These are phyloP conservation scores for Thalassarche chlororhynchos DNA, from an alignment of 2,113 vertebrate genomes.

Conservation along the genomic window DNA sequence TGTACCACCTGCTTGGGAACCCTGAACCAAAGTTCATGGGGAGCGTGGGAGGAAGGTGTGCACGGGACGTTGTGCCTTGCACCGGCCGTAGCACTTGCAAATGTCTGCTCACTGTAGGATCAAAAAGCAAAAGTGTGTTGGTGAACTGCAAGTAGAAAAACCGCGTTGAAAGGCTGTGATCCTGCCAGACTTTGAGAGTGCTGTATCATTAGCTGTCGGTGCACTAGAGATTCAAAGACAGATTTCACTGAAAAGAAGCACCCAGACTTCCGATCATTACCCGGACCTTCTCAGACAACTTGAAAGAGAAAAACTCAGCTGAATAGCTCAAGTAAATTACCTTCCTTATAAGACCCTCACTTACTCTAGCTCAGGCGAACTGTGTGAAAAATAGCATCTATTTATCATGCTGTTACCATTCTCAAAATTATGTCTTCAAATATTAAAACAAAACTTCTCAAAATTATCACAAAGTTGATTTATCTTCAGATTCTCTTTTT, in stretches of 20 bases:
- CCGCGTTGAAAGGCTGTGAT: rapidly evolving
- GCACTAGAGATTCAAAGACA: not conserved
- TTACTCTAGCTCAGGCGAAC: not conserved
- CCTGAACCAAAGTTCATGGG: not conserved
- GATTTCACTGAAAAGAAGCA: not conserved
- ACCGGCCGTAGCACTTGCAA: not conserved
- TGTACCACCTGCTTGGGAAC: not conserved
- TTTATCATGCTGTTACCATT: not conserved
- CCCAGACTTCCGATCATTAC: not conserved
- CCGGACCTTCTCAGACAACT: not conserved
- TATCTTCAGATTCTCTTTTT: not conserved
- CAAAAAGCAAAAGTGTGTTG: not conserved
- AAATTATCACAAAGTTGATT: not conserved
- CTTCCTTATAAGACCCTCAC: not conserved
- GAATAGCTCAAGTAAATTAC: not conserved
- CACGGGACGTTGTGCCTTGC: rapidly evolving
- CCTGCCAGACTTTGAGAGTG: not conserved
- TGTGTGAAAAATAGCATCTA: not conserved
- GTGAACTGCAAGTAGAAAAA: not conserved
- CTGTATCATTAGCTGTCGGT: not conserved
- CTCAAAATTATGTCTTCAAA: not conserved
- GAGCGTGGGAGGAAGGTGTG: rapidly evolving
- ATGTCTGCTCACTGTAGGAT: not conserved
- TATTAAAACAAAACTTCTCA: not conserved
- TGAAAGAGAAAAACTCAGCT: not conserved